These are phyloP conservation scores for Cenopis cana DNA, from an alignment of 2,888 invertebrate genomes.

Conservation along the genomic window DNA sequence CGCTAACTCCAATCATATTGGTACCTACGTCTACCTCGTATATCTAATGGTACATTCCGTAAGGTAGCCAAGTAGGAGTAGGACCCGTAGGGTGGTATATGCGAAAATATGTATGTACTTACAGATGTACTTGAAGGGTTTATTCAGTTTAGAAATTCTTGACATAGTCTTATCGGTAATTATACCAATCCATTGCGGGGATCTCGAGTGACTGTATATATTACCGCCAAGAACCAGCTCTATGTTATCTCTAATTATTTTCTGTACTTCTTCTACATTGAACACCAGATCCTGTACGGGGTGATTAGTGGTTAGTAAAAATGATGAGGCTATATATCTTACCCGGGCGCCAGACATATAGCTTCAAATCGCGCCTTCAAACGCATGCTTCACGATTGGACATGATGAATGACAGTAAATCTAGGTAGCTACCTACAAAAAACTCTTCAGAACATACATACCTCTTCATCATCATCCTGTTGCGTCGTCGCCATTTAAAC, in stretches of 20 bases:
- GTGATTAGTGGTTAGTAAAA: too few species aligned
- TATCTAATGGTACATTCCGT: background rate
- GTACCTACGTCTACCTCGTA: background rate
- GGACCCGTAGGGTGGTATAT: background rate
- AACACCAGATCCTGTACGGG: constrained; percentile 74
- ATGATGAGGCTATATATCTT: background rate
- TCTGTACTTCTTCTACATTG: constrained; percentile 90
- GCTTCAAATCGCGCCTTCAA: too few species aligned
- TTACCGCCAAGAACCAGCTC: constrained; percentile 90
- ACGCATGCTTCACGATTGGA: too few species aligned
- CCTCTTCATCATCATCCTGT: constrained; percentile 65
- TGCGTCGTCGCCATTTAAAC: constrained; percentile 52
- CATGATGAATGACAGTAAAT: too few species aligned
- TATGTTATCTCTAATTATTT: constrained; percentile 90
- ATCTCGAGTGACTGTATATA: constrained; percentile 83
- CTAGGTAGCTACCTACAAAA: background rate
- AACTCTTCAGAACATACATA: constrained; percentile 41
- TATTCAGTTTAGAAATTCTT: constrained; percentile 90
- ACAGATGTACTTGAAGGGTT: constrained; percentile 91
- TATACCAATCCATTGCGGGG: constrained; percentile 88
- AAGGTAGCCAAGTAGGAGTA: background rate
- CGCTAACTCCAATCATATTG: background rate
- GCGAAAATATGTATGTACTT: constrained; percentile 57
- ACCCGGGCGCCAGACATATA: too few species aligned
- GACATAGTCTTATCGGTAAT: constrained; percentile 91